A percentile compares a stretch with the other conserved stretches of the same genome.
These are phyloP conservation scores for Tethya wilhelma DNA, from an alignment of 37 sponge, comb jelly and placozoan species.

Conservation along the genomic window DNA sequence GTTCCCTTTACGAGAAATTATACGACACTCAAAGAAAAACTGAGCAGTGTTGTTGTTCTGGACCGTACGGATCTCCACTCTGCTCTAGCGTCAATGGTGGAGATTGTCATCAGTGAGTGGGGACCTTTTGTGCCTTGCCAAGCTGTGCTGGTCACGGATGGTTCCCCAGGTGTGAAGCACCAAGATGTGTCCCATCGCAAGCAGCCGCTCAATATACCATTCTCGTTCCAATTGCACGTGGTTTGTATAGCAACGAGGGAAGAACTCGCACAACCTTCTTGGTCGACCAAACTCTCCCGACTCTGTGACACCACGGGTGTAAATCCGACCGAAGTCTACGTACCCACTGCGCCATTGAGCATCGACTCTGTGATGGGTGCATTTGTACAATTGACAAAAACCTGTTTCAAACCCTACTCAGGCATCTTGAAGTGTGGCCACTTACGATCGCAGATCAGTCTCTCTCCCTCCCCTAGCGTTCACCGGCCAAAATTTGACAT, in stretches of 20 bases:
- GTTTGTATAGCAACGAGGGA: conserved; percentile 61
- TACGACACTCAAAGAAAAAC: conserved; percentile 43
- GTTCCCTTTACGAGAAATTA: conserved; percentile 79
- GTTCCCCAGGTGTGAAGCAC: conserved; percentile 57
- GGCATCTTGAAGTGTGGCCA: conserved; percentile 75
- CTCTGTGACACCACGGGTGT: conserved; percentile 47
- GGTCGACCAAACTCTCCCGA: background rate
- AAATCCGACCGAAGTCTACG: conserved; percentile 16
- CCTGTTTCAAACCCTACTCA: conserved; percentile 56
- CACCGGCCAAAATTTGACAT: conserved; percentile 39
- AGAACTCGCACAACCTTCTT: conserved; percentile 42
- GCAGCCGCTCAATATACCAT: conserved; percentile 39
- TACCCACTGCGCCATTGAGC: conserved; percentile 45
- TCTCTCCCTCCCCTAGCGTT: conserved; percentile 73
- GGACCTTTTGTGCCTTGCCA: conserved; percentile 83
- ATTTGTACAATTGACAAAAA: conserved; percentile 53
- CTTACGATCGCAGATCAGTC: conserved; percentile 55
- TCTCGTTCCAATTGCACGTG: conserved; percentile 77
- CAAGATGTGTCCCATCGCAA: conserved; percentile 2
- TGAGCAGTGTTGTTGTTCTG: conserved; percentile 36
- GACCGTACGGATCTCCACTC: conserved; percentile 71
- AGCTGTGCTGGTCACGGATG: conserved; percentile 81
- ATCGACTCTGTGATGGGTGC: conserved; percentile 31
- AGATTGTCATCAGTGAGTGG: conserved; percentile 70
- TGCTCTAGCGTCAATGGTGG: conserved; percentile 52